Conservation (phyloP, 2,797 vertebrate species). For the Lithobates pipiens region DNA sequence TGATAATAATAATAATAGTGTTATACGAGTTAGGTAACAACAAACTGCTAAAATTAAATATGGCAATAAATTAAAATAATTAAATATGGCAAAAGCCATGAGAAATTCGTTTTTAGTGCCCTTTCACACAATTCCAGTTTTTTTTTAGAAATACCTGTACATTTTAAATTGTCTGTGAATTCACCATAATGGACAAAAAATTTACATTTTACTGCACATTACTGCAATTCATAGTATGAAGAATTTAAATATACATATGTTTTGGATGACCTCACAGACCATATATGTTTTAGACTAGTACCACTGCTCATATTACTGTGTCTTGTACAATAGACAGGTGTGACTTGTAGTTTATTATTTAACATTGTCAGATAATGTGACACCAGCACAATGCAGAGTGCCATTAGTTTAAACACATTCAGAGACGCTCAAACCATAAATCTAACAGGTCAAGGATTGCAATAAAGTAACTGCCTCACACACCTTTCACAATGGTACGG, state of each 20-base stretch:
- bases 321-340: constrained; percentile 31
- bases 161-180: too few species aligned
- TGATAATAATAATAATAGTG: too few species aligned
- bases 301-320: constrained; percentile 8
- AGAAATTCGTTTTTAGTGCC: too few species aligned
- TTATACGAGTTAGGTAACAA: too few species aligned
- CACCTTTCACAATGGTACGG: constrained; percentile 79
- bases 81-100: too few species aligned
- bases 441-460: not conserved
- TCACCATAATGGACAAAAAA: too few species aligned
- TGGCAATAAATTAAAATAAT: too few species aligned
- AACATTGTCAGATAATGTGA: constrained; percentile 45
- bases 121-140: too few species aligned
- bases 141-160: too few species aligned
- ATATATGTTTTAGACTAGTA: constrained; percentile 2
- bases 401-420: not conserved
- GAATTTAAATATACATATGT: not conserved
- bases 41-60: too few species aligned
- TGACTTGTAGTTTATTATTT: constrained; percentile 55
- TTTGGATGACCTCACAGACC: not conserved
- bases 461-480: not conserved
- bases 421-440: not conserved
- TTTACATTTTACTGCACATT: too few species aligned
- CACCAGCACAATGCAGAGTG: constrained; percentile 4
- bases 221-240: not conserved